Evolutionary conservation across 2,888 invertebrate species (phyloP).

Genomic region (Hemicrepidius hirtus): DNA sequence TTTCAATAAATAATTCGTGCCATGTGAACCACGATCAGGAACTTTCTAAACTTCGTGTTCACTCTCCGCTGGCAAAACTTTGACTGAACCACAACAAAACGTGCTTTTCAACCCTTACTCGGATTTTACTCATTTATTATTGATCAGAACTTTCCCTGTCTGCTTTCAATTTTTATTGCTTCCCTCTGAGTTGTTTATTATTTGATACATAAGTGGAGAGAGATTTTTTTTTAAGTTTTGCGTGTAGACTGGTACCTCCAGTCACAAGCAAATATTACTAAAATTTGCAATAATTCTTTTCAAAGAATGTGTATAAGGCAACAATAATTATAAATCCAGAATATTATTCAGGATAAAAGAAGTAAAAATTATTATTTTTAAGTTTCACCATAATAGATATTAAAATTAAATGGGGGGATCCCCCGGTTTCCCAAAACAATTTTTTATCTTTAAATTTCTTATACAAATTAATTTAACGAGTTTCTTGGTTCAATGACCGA

Average conservation of each 20-base stretch:
- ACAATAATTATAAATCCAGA: too few relatives aligned
- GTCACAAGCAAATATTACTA: neutral
- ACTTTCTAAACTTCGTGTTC: constrained; percentile 51
- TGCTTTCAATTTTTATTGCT: constrained; percentile 62
- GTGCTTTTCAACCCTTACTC: constrained; percentile 63
- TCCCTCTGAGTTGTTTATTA: constrained; percentile 18
- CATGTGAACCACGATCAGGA: constrained; percentile 45
- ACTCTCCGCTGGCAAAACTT: constrained; percentile 66
- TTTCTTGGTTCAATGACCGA: neutral
- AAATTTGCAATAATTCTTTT: too few relatives aligned
- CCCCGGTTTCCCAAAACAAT: too few relatives aligned
- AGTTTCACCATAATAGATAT: too few relatives aligned
- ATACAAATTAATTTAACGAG: too few relatives aligned
- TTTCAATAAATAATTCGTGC: constrained; percentile 38
- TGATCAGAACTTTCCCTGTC: constrained; percentile 70
- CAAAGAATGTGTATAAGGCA: too few relatives aligned
- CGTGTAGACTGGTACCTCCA: constrained; percentile 2
- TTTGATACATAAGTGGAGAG: constrained; percentile 17
- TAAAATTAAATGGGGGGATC: too few relatives aligned
- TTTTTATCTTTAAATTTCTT: too few relatives aligned
- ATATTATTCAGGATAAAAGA: too few relatives aligned
- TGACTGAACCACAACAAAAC: constrained; percentile 65
- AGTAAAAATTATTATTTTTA: too few relatives aligned
- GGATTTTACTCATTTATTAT: constrained; percentile 69
- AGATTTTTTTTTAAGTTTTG: neutral